These are phyloP conservation scores for Ictalurus punctatus DNA, from an alignment of 2,113 vertebrate species.

Conservation along the genomic window DNA sequence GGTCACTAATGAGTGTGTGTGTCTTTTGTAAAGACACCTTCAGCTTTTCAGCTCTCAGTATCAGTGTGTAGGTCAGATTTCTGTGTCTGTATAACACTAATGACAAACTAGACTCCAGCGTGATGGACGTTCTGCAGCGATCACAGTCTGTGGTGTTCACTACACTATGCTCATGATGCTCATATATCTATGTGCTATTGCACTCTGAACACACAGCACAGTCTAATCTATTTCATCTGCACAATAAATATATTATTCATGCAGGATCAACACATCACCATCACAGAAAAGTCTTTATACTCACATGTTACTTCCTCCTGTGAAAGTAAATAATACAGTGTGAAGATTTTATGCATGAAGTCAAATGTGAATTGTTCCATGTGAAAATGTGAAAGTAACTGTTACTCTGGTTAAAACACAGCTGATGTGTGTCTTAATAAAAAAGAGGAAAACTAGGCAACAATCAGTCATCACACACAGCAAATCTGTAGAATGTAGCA, in stretches of 20 bases:
- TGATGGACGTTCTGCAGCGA: no score
- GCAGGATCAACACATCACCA: not conserved
- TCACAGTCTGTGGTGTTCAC: not conserved
- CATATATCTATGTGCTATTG: conserved; percentile 8
- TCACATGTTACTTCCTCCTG: not conserved
- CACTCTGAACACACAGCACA: not conserved
- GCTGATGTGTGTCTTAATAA: not conserved
- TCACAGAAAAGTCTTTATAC: not conserved
- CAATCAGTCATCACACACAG: not conserved
- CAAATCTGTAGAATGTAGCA: no score
- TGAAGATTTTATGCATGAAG: not conserved
- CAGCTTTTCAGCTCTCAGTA: not conserved
- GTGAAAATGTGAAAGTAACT: not conserved
- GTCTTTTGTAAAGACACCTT: not conserved
- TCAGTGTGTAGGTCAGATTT: not conserved
- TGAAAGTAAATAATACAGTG: not conserved
- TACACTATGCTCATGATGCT: conserved; percentile 16
- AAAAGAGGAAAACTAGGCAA: not conserved
- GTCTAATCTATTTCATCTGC: not conserved
- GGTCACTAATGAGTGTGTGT: no score
- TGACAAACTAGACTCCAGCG: no score
- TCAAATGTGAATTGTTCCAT: not conserved
- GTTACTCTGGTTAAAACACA: no score
- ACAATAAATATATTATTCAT: conserved; percentile 6
- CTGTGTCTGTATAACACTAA: not conserved